phyloP scores from a whole-genome alignment of 2,888 invertebrate genomes.

The Eupithecia dodoneata region DNA sequence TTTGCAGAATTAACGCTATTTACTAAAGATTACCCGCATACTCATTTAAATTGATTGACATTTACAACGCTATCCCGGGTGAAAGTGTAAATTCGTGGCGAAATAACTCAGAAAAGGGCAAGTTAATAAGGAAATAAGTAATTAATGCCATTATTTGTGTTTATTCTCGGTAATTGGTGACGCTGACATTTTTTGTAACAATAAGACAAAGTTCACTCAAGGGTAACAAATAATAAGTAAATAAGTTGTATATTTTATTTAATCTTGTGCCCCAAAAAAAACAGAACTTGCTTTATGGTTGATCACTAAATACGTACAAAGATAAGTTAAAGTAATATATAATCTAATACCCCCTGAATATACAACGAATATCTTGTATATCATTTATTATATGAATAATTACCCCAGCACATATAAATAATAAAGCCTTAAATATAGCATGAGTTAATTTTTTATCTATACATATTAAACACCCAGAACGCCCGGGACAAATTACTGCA shows the following conservation, averaged over 20 bases:
- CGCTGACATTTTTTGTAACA: background rate
- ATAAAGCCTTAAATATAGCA: too few relatives aligned
- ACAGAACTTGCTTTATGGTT: background rate
- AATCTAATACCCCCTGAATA: too few relatives aligned
- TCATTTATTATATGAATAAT: too few relatives aligned
- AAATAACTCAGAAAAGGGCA: slow-evolving; percentile 14
- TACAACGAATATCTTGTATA: too few relatives aligned
- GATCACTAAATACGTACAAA: background rate
- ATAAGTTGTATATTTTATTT: background rate
- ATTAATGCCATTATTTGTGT: slow-evolving; percentile 18
- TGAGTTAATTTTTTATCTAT: too few relatives aligned
- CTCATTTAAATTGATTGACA: slow-evolving; percentile 30
- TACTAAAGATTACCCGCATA: slow-evolving; percentile 40
- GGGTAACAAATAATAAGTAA: background rate
- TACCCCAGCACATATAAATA: too few relatives aligned
- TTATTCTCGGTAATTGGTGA: slow-evolving; percentile 15
- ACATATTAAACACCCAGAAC: background rate
- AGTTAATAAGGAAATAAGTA: slow-evolving; percentile 23
- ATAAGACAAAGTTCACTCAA: background rate
- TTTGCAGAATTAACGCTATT: background rate
- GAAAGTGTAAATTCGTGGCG: slow-evolving; percentile 22
- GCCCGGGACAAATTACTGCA: background rate
- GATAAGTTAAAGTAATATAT: too few relatives aligned
- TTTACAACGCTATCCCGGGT: slow-evolving; percentile 19
- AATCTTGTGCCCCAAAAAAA: background rate